Base-by-base conservation (phyloP, 2,888 invertebrate species). In the Cataglyphis rosenhaueri region DNA sequence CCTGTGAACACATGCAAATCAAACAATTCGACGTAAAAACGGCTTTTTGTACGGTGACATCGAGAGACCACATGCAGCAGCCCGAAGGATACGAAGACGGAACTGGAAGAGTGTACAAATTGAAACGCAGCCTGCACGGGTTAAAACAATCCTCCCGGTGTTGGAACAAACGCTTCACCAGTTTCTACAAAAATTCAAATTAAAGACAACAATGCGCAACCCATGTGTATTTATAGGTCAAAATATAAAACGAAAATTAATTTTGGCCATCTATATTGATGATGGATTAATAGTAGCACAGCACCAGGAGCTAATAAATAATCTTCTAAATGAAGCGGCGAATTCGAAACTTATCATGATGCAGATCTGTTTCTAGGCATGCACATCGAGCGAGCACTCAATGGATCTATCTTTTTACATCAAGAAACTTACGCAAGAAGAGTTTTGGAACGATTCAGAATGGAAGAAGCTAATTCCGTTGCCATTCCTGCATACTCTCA, bases 231-330 rank as follows among this genome's bases (percentile, higher is more conserved):
- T 32, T 3, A 32, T 18, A 9, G 1, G 32, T 3, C 61, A 61
- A 32, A 75, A 81, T 21, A n/a, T 25, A 25, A 1, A 25, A 25
- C 25, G 1, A 25, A 25, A 25, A 25, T 25, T 25, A 25, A 25
- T 25, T 25, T 25, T 25, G 25, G 25, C 25, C 25, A 25, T 25
- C 25, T 25, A 25, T 25, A 84, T 87, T 8, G 85, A 86, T 21
- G 81, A 87, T 38, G 85, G 85, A n/a, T n/a, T 87, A 3, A 68
- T 83, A 1, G 59, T 83, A 9, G 73, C 81, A 3, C 64, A 84
- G 32, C 44, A 87, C 29, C 6, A 2, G n/a, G 6, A 9, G 8
- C 18, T 61, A 32, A 61, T 61, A 0, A 8, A 61, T 32, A 32
- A 18, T 9, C 32, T 61, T 18, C 8, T 61, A 3, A 3, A 3